A percentile compares a stretch with the other conserved stretches of the same genome.
phyloP scores from a whole-genome alignment of 2,888 invertebrate species.

The Subacronicta megacephala region DNA sequence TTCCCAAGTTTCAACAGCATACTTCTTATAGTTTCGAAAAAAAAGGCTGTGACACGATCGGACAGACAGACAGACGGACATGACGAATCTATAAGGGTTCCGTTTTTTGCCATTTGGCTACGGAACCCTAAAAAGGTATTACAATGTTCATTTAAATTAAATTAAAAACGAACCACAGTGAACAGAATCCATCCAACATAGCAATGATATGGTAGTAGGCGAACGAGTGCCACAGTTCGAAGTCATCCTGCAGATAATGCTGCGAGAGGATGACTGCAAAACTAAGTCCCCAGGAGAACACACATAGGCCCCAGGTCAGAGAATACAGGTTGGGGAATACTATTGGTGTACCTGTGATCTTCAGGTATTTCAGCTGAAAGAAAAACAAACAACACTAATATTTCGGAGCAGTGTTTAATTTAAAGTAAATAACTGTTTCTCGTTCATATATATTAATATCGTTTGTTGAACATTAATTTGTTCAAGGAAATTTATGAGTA shows the following conservation, averaged over 20 bases:
- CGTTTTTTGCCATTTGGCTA: too few species aligned
- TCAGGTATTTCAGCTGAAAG: constrained; percentile 90
- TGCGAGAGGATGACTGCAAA: constrained; percentile 92
- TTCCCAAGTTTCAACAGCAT: too few species aligned
- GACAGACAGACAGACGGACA: too few species aligned
- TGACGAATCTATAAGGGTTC: too few species aligned
- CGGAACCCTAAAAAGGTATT: too few species aligned
- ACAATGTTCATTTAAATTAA: too few species aligned
- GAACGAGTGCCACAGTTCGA: constrained; percentile 92
- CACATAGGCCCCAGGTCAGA: constrained; percentile 91
- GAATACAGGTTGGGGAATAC: constrained; percentile 91
- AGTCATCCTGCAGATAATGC: constrained; percentile 92
- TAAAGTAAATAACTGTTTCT: too few species aligned
- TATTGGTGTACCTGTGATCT: constrained; percentile 91
- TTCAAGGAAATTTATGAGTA: too few species aligned
- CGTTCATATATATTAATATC: too few species aligned
- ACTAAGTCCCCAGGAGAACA: constrained; percentile 91
- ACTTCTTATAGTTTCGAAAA: too few species aligned
- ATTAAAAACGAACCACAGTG: constrained; percentile 89
- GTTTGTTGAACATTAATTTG: too few species aligned
- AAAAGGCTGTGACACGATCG: too few species aligned
- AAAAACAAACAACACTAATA: background rate
- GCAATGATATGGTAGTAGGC: constrained; percentile 93
- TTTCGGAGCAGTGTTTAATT: background rate
- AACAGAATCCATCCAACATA: constrained; percentile 93